Percentiles rank a stretch among this genome's conserved stretches.
Evolutionary conservation across 2,113 vertebrate genomes (phyloP).

Genomic region (Daphoenositta chrysoptera): DNA sequence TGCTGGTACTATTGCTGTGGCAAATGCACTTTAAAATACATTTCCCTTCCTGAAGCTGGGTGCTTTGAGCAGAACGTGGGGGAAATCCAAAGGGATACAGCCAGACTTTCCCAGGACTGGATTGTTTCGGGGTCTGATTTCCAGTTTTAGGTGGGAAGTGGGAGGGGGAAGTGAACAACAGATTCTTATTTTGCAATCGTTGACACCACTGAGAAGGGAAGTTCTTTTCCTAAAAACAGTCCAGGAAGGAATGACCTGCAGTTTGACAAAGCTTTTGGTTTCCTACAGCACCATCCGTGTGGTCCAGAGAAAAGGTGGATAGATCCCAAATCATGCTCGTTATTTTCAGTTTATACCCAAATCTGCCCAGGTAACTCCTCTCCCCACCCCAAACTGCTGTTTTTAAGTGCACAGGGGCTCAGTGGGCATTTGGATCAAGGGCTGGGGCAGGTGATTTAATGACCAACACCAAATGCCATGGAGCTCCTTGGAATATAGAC

Average conservation of each 20-base stretch:
- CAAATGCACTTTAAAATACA: conserved; percentile 65
- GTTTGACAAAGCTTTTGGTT: neutral
- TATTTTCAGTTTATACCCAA: neutral
- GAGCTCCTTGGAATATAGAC: neutral
- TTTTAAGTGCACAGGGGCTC: neutral
- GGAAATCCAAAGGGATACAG: conserved; percentile 20
- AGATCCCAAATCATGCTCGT: neutral
- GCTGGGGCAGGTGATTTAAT: neutral
- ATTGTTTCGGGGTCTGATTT: neutral
- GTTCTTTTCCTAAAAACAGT: neutral
- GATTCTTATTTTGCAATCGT: neutral
- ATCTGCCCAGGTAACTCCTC: neutral
- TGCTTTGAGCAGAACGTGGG: neutral
- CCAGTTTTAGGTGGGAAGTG: neutral
- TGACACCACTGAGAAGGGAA: neutral
- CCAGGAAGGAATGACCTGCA: neutral
- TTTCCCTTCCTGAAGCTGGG: conserved; percentile 17
- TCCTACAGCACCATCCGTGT: neutral
- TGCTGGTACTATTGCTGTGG: conserved; percentile 56
- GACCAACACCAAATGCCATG: neutral
- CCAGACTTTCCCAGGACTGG: neutral
- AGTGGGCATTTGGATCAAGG: conserved; percentile 2
- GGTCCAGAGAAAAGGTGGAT: neutral
- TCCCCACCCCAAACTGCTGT: neutral
- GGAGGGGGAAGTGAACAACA: neutral